These are phyloP conservation scores for Athene noctua DNA, from an alignment of 2,113 vertebrate species.

Conservation along the genomic window DNA sequence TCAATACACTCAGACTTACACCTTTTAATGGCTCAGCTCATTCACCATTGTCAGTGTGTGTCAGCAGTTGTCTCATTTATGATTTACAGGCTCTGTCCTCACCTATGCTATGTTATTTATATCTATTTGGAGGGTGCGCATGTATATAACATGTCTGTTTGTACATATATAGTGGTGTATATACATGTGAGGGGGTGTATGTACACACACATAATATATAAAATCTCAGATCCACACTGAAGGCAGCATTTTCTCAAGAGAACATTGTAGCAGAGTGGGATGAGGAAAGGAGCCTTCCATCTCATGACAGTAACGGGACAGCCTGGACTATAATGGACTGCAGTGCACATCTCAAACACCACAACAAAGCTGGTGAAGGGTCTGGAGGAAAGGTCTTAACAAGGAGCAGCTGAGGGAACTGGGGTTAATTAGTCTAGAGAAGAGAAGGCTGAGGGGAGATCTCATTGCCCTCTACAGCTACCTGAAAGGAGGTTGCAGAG, in stretches of 20 bases:
- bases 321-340: too few relatives aligned
- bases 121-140: accelerated
- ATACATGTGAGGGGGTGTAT: accelerated
- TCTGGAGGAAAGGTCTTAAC: too few relatives aligned
- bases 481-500: too few relatives aligned
- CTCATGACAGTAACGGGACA: accelerated
- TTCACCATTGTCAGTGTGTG: neutral
- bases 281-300: neutral
- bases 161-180: neutral
- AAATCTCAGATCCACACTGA: neutral
- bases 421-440: too few relatives aligned
- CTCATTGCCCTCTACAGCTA: too few relatives aligned
- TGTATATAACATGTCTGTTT: accelerated
- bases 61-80: neutral
- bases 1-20: neutral
- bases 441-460: too few relatives aligned
- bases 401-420: too few relatives aligned
- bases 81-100: neutral
- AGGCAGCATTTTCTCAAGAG: neutral
- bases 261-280: accelerated
- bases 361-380: too few relatives aligned
- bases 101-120: neutral
- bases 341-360: neutral
- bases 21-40: neutral
- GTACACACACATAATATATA: neutral